Percentiles rank a stretch among this genome's conserved stretches.
phyloP scores from a whole-genome alignment of 2,113 vertebrate genomes.

The Tricholaema leucomelas region DNA sequence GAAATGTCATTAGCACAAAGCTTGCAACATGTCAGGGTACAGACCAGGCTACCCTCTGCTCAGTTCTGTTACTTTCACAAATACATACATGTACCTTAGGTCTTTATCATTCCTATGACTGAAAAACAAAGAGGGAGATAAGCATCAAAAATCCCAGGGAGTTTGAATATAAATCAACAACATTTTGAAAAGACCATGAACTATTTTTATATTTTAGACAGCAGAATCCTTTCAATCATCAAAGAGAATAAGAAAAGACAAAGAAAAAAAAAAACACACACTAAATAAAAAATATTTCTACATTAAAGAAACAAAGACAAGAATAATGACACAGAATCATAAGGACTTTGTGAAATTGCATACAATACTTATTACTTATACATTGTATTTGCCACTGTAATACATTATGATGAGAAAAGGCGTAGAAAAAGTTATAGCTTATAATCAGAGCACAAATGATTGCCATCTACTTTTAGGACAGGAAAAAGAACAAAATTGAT shows the following conservation, averaged over 20 bases:
- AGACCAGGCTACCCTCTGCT: not conserved
- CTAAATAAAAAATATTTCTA: not conserved
- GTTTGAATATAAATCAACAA: not conserved
- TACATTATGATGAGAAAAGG: not conserved
- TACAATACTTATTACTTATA: not conserved
- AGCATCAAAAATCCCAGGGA: not conserved
- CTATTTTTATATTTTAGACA: not conserved
- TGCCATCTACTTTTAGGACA: not conserved
- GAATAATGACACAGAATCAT: not conserved
- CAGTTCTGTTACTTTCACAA: not conserved
- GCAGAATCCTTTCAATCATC: conserved; percentile 11
- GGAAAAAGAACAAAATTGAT: not conserved
- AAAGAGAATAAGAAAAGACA: conserved; percentile 15
- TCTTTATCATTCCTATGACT: not conserved
- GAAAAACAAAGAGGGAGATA: not conserved
- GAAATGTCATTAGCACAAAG: not conserved
- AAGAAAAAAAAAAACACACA: not conserved
- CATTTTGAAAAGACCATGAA: not conserved
- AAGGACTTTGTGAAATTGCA: not conserved
- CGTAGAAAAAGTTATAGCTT: not conserved
- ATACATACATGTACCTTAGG: not conserved
- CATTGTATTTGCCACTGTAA: conserved; percentile 4
- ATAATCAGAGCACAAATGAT: conserved; percentile 13
- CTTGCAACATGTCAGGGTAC: not conserved
- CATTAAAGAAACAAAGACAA: not conserved